Conservation (phyloP, 53 echinoderm and acorn worm genomes). For the Hippasteria phrygiana region DNA sequence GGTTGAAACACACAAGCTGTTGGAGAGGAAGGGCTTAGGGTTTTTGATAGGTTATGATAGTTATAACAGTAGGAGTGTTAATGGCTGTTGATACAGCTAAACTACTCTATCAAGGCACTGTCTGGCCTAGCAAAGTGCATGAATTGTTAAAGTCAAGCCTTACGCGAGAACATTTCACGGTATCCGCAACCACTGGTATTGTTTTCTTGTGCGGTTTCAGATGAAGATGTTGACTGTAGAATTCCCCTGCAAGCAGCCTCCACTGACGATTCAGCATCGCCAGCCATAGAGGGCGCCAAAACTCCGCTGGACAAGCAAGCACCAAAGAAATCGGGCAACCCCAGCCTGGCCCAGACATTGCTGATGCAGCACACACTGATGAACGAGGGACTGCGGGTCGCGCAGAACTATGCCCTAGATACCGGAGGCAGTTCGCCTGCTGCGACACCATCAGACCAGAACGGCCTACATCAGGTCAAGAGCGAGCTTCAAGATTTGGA, state of each 20-base stretch:
- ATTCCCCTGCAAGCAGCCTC: background rate
- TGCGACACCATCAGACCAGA: background rate
- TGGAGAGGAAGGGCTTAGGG: too few relatives aligned
- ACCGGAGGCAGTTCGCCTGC: background rate
- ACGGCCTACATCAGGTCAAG: background rate
- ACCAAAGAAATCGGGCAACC: conserved; percentile 45
- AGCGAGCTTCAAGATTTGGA: background rate
- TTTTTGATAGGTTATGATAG: too few relatives aligned
- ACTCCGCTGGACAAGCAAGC: conserved; percentile 43
- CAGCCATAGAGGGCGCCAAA: conserved; percentile 34
- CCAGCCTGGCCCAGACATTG: conserved; percentile 68
- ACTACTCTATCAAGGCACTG: too few relatives aligned
- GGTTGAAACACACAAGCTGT: too few relatives aligned
- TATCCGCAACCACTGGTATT: background rate
- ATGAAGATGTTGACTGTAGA: background rate
- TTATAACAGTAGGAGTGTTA: too few relatives aligned
- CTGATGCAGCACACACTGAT: conserved; percentile 88
- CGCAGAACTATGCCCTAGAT: conserved; percentile 59
- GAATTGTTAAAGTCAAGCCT: too few relatives aligned
- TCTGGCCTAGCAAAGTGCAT: too few relatives aligned
- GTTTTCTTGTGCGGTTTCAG: background rate
- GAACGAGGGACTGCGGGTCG: conserved; percentile 90
- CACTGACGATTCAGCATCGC: conserved; percentile 3
- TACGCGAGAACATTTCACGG: too few relatives aligned
- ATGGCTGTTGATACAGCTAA: too few relatives aligned